A percentile compares a stretch with the other conserved stretches of the same genome.
phyloP scores from a whole-genome alignment of 2,888 invertebrate genomes.

The Drosophila mimica region DNA sequence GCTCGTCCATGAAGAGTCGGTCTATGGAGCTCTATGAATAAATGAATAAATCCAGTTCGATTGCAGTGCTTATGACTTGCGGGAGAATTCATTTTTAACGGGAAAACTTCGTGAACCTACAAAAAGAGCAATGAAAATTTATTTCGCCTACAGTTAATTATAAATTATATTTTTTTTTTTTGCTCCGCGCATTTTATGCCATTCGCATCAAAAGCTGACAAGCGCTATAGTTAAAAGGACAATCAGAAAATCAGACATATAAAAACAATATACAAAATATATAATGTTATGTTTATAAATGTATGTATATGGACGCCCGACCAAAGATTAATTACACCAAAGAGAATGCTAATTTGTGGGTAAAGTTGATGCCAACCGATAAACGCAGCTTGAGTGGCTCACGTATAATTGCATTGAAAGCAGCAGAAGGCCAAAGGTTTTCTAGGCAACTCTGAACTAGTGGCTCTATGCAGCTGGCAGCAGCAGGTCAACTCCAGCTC shows the following conservation, averaged over 20 bases:
- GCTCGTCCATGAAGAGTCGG: too few relatives aligned
- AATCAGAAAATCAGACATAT: background rate
- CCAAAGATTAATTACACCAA: constrained; percentile 66
- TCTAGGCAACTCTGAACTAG: constrained; percentile 5
- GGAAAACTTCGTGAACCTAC: background rate
- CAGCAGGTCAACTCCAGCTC: constrained; percentile 33
- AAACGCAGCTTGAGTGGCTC: constrained; percentile 39
- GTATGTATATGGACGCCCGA: background rate
- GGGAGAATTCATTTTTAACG: too few relatives aligned
- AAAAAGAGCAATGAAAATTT: background rate
- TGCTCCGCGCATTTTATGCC: background rate
- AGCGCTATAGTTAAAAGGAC: background rate
- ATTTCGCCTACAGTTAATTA: background rate
- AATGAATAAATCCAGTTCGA: too few relatives aligned
- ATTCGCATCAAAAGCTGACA: background rate
- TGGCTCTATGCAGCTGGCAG: constrained; percentile 18
- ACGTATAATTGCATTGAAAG: constrained; percentile 79
- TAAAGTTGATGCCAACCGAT: constrained; percentile 57
- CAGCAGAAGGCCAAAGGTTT: constrained; percentile 32
- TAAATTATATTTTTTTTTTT: background rate
- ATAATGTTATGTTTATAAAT: background rate
- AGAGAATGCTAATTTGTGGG: constrained; percentile 82
- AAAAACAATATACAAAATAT: background rate
- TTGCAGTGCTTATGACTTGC: too few relatives aligned
- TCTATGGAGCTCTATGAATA: too few relatives aligned